phyloP scores from a whole-genome alignment of 2,113 vertebrate genomes.

The Sterrhoptilus dennistouni region DNA sequence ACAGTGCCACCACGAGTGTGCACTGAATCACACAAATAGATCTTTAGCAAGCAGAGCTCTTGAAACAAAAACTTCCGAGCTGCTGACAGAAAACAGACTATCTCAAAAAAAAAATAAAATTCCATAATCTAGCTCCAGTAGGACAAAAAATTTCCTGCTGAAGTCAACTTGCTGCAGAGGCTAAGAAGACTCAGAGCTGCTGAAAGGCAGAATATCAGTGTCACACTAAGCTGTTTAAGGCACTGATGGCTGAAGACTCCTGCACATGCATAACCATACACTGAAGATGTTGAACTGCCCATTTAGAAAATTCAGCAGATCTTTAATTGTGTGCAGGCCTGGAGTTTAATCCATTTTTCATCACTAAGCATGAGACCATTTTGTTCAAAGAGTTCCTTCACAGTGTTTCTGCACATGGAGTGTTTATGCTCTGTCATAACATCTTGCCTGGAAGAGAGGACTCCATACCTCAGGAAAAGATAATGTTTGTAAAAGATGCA shows the following conservation, averaged over 20 bases:
- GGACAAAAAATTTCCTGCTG: background rate
- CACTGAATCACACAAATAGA: background rate
- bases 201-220: background rate
- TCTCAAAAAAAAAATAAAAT: background rate
- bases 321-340: background rate
- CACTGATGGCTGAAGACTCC: background rate
- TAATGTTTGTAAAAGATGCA: background rate
- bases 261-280: background rate
- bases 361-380: background rate
- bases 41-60: background rate
- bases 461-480: background rate
- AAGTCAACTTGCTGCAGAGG: background rate
- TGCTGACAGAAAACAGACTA: background rate
- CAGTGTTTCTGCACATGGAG: background rate
- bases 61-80: background rate
- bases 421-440: background rate
- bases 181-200: background rate
- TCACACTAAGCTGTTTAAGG: background rate
- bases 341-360: background rate
- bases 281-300: background rate
- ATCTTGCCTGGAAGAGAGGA: background rate
- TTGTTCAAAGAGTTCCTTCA: background rate
- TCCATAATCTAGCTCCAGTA: background rate
- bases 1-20: fast-evolving
- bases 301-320: background rate